Percentiles rank a stretch among this genome's conserved stretches.
These are phyloP conservation scores for Candoia aspera DNA, from an alignment of 2,113 vertebrate genomes.

Conservation along the genomic window DNA sequence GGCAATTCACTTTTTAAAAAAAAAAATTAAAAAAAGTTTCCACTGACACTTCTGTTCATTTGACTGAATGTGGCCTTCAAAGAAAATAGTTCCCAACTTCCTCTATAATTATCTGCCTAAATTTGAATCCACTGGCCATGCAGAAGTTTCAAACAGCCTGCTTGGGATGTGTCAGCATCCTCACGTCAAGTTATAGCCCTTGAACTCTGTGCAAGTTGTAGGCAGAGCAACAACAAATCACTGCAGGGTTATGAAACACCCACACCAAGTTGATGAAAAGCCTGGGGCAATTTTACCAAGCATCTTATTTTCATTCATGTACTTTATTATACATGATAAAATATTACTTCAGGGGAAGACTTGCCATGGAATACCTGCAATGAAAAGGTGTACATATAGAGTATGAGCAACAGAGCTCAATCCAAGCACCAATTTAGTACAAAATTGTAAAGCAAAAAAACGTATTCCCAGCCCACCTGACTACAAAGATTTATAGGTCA, in stretches of 20 bases:
- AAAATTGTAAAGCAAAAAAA: slow-evolving; percentile 1
- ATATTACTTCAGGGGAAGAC: not conserved
- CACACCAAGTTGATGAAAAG: slow-evolving; percentile 24
- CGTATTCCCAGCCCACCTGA: fast-evolving
- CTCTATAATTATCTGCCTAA: not conserved
- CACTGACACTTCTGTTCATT: not conserved
- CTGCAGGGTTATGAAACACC: not conserved
- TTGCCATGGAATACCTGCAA: not conserved
- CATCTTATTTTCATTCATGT: slow-evolving; percentile 41
- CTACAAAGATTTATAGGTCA: not conserved
- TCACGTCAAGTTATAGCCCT: not conserved
- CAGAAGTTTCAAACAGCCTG: not conserved
- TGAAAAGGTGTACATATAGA: not conserved
- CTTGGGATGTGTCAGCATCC: not conserved
- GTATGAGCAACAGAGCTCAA: not conserved
- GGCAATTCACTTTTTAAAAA: not conserved
- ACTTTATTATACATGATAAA: slow-evolving; percentile 5
- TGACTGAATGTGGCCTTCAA: not conserved
- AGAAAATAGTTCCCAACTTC: not conserved
- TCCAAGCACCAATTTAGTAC: not conserved
- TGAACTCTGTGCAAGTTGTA: not conserved
- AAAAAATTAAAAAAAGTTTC: not conserved
- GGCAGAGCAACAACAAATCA: not conserved
- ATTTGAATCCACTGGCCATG: not conserved
- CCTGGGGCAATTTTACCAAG: slow-evolving; percentile 4